Conservation (phyloP, 2,888 invertebrate genomes). For the Epinotia bilunana region DNA sequence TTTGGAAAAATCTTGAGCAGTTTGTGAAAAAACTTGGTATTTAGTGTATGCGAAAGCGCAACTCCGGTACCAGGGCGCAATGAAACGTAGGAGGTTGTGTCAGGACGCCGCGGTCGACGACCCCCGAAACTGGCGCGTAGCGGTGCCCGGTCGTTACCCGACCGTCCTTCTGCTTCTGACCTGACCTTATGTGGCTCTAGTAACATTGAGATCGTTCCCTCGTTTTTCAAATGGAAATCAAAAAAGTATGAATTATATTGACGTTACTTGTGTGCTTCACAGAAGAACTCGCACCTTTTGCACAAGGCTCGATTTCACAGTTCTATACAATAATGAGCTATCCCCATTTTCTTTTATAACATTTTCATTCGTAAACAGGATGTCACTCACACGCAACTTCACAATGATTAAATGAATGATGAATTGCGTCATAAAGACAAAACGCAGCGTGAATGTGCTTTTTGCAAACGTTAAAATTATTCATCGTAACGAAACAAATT, state of each 20-base stretch:
- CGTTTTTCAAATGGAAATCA: conserved; percentile 25
- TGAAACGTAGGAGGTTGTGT: conserved; percentile 67
- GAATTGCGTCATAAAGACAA: too few relatives aligned
- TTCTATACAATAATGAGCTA: too few relatives aligned
- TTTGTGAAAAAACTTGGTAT: background rate
- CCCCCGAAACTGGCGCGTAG: conserved; percentile 81
- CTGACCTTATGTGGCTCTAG: conserved; percentile 80
- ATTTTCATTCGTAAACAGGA: too few relatives aligned
- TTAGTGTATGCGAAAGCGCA: conserved; percentile 43
- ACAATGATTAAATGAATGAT: too few relatives aligned
- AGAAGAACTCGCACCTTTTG: background rate
- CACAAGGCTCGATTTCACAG: background rate
- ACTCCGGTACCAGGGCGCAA: conserved; percentile 66
- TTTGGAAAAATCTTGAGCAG: background rate
- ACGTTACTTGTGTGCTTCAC: background rate
- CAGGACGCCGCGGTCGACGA: conserved; percentile 79
- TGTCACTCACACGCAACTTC: too few relatives aligned
- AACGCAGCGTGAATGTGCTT: background rate
- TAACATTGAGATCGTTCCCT: conserved; percentile 55
- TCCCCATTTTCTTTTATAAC: too few relatives aligned
- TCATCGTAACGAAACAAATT: too few relatives aligned
- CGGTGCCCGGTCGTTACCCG: conserved; percentile 83
- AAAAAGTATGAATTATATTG: conserved; percentile 9
- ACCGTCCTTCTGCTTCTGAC: conserved; percentile 78
- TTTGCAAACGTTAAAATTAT: conserved; percentile 9